Evolutionary conservation across 1,140 invertebrate genomes (phyloP).

Genomic region (Hormaphis cornu): DNA sequence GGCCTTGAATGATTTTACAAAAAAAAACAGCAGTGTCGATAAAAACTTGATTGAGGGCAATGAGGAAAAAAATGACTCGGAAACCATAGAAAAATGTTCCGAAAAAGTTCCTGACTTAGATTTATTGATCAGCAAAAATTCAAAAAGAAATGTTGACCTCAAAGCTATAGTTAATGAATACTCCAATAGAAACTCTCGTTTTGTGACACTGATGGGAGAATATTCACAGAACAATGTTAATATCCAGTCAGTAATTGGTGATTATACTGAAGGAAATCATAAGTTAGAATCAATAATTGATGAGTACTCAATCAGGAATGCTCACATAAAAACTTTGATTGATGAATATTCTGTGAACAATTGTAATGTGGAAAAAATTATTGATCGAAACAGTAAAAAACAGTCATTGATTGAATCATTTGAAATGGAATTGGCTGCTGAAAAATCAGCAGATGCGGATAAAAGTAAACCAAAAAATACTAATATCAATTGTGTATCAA

Average conservation of each 20-base stretch:
- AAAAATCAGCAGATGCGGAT: neutral
- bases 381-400: neutral
- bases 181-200: neutral
- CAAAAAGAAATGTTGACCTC: neutral
- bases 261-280: neutral
- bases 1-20: neutral
- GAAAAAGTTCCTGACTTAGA: neutral
- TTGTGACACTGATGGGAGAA: neutral
- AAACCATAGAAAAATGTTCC: neutral
- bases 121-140: neutral
- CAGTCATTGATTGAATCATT: neutral
- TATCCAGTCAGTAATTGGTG: conserved; percentile 14
- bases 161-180: neutral
- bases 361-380: conserved; percentile 8
- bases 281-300: conserved; percentile 15
- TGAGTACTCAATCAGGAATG: neutral
- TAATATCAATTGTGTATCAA: neutral
- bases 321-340: neutral
- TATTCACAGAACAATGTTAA: conserved; percentile 7
- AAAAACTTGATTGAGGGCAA: neutral
- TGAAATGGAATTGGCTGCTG: neutral
- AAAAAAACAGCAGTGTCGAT: neutral
- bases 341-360: conserved; percentile 5
- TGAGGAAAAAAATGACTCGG: neutral
- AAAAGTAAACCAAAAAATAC: neutral